A percentile compares a stretch with the other conserved stretches of the same genome.
Evolutionary conservation across 2,113 vertebrate species (phyloP).

Genomic region (Eonycteris spelaea): DNA sequence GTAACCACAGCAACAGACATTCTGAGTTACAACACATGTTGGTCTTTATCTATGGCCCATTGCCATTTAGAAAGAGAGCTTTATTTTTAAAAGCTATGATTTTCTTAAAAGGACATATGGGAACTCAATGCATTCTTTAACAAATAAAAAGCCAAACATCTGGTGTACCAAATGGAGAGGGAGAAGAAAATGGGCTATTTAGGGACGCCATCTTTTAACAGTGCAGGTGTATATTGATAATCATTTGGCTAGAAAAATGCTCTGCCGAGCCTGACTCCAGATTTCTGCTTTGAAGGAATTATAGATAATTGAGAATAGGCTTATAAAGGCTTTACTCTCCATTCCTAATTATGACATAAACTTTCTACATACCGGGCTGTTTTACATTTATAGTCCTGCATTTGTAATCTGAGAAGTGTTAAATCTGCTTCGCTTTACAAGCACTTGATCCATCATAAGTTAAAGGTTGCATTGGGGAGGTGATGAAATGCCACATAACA

Average conservation of each 20-base stretch:
- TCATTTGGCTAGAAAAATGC: conserved; percentile 51
- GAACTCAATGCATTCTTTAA: conserved; percentile 46
- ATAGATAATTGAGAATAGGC: conserved; percentile 12
- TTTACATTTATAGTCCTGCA: conserved; percentile 29
- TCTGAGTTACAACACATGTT: conserved; percentile 31
- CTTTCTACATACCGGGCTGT: conserved; percentile 30
- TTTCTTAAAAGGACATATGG: conserved; percentile 60
- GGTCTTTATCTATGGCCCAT: conserved; percentile 45
- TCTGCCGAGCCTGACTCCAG: neutral
- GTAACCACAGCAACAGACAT: conserved; percentile 15
- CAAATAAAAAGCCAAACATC: conserved; percentile 69
- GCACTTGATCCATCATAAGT: conserved; percentile 41
- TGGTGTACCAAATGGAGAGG: conserved; percentile 53
- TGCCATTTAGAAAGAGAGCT: conserved; percentile 42
- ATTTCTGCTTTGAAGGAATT: conserved; percentile 44
- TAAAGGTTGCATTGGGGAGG: neutral
- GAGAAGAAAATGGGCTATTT: conserved; percentile 52
- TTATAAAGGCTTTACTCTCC: conserved; percentile 20
- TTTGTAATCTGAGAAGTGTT: conserved; percentile 59
- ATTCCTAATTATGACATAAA: conserved; percentile 48
- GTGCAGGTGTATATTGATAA: conserved; percentile 63
- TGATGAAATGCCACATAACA: conserved; percentile 29
- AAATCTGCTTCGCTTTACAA: conserved; percentile 50
- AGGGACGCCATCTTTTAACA: conserved; percentile 45
- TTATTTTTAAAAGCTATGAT: conserved; percentile 63